A percentile compares a stretch with the other conserved stretches of the same genome.
phyloP scores from a whole-genome alignment of 2,113 vertebrate species.

The Corvus hawaiiensis region DNA sequence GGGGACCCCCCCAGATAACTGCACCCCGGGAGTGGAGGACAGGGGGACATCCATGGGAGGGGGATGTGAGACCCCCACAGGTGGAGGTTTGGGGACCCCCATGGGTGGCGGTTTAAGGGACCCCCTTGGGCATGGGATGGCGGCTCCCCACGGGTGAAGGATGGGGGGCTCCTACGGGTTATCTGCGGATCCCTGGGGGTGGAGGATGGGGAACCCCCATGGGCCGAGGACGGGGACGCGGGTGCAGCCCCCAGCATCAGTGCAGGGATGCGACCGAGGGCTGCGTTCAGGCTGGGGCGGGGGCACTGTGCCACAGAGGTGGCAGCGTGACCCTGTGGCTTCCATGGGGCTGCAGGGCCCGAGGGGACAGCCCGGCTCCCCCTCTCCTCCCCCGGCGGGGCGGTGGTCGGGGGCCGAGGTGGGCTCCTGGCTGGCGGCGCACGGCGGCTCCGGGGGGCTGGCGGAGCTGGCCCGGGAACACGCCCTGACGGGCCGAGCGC shows the following conservation, averaged over 20 bases:
- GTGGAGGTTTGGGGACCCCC: neutral
- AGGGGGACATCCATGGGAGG: neutral
- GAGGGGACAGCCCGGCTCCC: neutral
- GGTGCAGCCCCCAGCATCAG: neutral
- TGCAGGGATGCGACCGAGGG: rapidly evolving
- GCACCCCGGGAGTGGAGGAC: neutral
- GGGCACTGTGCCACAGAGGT: rapidly evolving
- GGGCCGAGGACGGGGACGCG: neutral
- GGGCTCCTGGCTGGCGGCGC: neutral
- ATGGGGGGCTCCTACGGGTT: rapidly evolving
- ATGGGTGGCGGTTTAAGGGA: neutral
- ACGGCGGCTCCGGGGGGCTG: neutral
- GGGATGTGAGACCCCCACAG: neutral
- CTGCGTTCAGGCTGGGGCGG: rapidly evolving
- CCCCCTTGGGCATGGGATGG: neutral
- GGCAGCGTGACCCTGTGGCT: rapidly evolving
- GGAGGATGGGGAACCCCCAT: neutral
- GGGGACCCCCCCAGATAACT: neutral
- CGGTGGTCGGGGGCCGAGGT: neutral
- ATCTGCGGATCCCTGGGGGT: neutral
- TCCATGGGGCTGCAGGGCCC: neutral
- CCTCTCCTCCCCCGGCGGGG: neutral
- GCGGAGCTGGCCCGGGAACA: neutral
- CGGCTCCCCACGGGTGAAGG: no score
- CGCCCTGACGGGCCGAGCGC: neutral